Conservation (phyloP, 2,888 invertebrate genomes). For the Lycocerus yunnanus region DNA sequence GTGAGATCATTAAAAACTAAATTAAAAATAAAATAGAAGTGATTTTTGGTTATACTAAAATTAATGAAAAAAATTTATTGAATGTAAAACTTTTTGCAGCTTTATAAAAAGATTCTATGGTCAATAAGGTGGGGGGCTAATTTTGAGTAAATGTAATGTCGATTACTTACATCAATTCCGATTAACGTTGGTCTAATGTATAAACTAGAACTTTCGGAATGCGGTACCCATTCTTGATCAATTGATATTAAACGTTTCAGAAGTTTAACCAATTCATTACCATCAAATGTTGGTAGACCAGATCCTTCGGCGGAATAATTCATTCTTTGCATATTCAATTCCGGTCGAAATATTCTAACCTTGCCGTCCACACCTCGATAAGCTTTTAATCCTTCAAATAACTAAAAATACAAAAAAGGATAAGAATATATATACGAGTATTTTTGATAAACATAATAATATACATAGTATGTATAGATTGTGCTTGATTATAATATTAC, state of each 20-base stretch:
- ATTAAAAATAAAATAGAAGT: too few species aligned
- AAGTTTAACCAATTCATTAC: constrained; percentile 83
- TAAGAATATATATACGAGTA: too few species aligned
- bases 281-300: constrained; percentile 88
- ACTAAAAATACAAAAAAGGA: constrained; percentile 58
- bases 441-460: too few species aligned
- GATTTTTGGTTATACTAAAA: too few species aligned
- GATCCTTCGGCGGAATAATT: constrained; percentile 81
- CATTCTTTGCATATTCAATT: constrained; percentile 94
- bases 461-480: too few species aligned
- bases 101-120: too few species aligned
- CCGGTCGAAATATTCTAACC: constrained; percentile 93
- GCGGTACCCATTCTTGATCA: constrained; percentile 98
- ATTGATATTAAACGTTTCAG: constrained; percentile 83
- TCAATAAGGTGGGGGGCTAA: neutral
- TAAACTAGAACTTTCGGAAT: constrained; percentile 85
- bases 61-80: too few species aligned
- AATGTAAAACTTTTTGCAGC: too few species aligned
- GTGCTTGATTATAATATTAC: neutral
- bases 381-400: constrained; percentile 98
- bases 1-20: too few species aligned
- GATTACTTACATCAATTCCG: constrained; percentile 87
- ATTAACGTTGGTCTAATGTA: constrained; percentile 97
- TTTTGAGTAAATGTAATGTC: neutral
- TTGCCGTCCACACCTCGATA: constrained; percentile 91